phyloP scores from a whole-genome alignment of 2,888 invertebrate genomes.

The Archips xylosteana region DNA sequence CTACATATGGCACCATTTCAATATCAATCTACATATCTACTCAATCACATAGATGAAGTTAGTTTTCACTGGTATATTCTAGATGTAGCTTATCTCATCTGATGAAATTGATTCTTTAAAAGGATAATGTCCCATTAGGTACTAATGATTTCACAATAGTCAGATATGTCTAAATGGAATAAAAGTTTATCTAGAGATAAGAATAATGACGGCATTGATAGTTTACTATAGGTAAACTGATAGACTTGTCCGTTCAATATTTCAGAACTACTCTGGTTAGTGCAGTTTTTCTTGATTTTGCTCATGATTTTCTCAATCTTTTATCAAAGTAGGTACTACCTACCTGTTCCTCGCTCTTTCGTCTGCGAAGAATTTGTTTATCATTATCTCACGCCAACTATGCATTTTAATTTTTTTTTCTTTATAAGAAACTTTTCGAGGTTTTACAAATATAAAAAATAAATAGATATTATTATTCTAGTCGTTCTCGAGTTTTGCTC shows the following conservation, averaged over 20 bases:
- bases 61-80: neutral
- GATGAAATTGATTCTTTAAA: neutral
- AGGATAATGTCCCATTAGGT: neutral
- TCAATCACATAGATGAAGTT: neutral
- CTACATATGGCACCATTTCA: neutral
- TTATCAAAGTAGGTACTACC: too few species aligned
- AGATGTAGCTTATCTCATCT: constrained; percentile 2
- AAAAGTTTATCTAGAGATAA: neutral
- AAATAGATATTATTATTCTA: too few species aligned
- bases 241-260: neutral
- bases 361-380: too few species aligned
- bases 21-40: neutral
- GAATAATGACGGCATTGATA: neutral
- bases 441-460: too few species aligned
- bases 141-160: neutral
- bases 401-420: too few species aligned
- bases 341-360: too few species aligned
- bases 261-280: too few species aligned
- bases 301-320: too few species aligned
- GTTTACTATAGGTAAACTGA: neutral
- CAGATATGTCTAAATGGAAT: neutral
- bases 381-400: too few species aligned
- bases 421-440: too few species aligned
- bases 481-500: too few species aligned
- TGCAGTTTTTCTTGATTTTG: too few species aligned